Evolutionary conservation across 1,140 invertebrate species (phyloP).

Genomic region (Pygmarrhopalites habei): DNA sequence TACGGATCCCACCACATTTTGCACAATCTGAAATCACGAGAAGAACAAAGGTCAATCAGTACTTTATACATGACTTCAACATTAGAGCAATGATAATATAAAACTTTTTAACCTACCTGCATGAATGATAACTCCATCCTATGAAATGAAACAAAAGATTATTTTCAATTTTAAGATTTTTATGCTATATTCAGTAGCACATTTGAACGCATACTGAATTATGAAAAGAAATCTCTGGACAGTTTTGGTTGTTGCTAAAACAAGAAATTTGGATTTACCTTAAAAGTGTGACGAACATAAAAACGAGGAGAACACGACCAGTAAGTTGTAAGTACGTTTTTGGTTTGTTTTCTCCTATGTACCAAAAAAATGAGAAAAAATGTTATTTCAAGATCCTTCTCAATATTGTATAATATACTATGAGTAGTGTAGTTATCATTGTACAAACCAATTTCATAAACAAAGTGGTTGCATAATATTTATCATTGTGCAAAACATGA

Average conservation of each 20-base stretch:
- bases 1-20: constrained; percentile 85
- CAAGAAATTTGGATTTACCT: no score
- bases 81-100: no score
- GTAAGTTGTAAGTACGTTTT: constrained; percentile 95
- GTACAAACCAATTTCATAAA: no score
- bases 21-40: constrained; percentile 58
- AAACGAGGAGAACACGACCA: constrained; percentile 89
- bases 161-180: no score
- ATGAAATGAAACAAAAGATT: no score
- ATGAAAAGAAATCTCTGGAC: no score
- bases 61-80: neutral
- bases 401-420: neutral
- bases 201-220: no score
- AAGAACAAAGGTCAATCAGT: constrained; percentile 20
- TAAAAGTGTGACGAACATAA: constrained; percentile 97
- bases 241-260: no score
- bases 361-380: neutral
- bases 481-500: neutral
- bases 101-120: constrained; percentile 54
- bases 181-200: no score
- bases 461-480: no score
- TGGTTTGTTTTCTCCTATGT: constrained; percentile 81
- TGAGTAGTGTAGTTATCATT: no score
- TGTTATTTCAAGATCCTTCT: neutral
- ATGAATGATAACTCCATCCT: constrained; percentile 86